These are phyloP conservation scores for Cairina moschata DNA, from an alignment of 2,113 vertebrate species.

Conservation along the genomic window DNA sequence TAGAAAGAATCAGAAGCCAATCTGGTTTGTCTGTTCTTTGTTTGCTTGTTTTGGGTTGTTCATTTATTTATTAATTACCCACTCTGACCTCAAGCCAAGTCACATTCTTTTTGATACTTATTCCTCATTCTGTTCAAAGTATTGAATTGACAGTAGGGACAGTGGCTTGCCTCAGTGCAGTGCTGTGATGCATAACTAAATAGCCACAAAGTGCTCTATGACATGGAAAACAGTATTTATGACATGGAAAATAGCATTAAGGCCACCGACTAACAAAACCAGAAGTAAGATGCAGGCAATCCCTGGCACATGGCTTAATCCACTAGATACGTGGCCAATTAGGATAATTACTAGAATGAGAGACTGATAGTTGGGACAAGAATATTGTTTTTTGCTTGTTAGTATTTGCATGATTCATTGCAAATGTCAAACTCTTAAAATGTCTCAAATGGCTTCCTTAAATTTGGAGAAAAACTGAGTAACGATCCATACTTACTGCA, in stretches of 20 bases:
- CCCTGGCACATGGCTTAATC: not conserved
- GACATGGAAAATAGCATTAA: not conserved
- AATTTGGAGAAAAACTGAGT: not conserved
- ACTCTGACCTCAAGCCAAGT: not conserved
- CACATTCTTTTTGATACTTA: not conserved
- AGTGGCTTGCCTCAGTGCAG: not conserved
- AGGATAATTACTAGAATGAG: not conserved
- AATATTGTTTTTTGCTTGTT: not conserved
- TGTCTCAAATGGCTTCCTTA: not conserved
- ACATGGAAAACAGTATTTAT: not conserved
- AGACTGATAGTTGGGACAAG: not conserved
- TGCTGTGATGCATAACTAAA: slow-evolving; percentile 18
- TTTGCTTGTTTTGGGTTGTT: not conserved
- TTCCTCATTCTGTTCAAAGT: not conserved
- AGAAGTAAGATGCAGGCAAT: not conserved
- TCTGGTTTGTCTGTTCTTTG: not conserved
- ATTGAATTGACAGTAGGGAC: not conserved
- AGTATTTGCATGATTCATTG: not conserved
- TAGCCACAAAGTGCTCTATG: not conserved
- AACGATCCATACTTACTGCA: not conserved
- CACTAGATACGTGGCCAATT: not conserved
- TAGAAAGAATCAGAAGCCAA: not conserved
- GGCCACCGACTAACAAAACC: not conserved
- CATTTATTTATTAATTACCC: not conserved
- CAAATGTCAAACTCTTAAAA: not conserved